Base-by-base conservation (phyloP, 2,888 invertebrate species). In the Machimus atricapillus region DNA sequence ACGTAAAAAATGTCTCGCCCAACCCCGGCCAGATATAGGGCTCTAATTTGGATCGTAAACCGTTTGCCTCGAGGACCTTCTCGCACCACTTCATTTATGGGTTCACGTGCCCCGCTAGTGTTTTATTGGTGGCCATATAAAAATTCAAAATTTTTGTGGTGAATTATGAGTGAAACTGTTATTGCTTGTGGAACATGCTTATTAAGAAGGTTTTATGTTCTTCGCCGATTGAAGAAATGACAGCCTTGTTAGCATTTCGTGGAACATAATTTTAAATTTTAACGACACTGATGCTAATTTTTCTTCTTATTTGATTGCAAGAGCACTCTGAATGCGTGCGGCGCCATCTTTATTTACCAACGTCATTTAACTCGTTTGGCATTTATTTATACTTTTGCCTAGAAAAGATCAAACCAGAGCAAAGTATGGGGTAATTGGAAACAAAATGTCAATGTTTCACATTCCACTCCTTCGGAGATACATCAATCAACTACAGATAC, bases 81-180 rank as follows among this genome's bases (percentile, higher is more conserved):
- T 66, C 66, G 66, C 66, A 66, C 66, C 66, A 66, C 19, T 66
- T 27, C 27, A 12, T 66, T 66, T 66, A 23, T 66, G 66, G 66
- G 66, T 66, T 66, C 46, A 52, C 79, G 79, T 79, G 79, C 52
- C 31, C 46, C 52, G n/a, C 79, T 79, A 79, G 52, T 79, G 79
- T 46, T 79, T 79, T 79, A 79, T 79, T 27, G 27, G 79, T 52
- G 79, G 66, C 66, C 27, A 27, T 79, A 66, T 66, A 66, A 79
- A 79, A 79, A 79, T 79, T n/a, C 27, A 52, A 79, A 79, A 66
- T 27, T 19, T 66, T 79, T 27, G 79, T 27, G 79, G 52, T 79
- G 79, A 46, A 46, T 79, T 79, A 79, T 79, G 79, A 79, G 40
- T 52, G 79, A 23, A 66, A 23, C 23, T 52, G 79, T 79, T 52